Evolutionary conservation across 2,888 invertebrate genomes (phyloP).

Genomic region (Patella caerulea): DNA sequence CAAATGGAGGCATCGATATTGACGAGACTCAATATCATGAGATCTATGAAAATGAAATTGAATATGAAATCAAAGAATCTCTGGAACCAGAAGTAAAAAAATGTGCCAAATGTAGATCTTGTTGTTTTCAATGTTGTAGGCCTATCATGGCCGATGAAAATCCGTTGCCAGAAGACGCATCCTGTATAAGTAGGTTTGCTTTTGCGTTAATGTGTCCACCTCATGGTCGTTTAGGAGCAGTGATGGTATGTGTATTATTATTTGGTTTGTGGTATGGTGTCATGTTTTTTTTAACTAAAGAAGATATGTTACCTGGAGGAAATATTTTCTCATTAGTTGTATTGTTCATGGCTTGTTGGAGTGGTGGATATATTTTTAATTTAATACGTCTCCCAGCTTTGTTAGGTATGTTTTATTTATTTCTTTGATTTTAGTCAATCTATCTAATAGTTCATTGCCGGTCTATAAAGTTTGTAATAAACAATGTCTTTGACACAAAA

Average conservation of each 20-base stretch:
- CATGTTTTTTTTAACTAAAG: constrained; percentile 53
- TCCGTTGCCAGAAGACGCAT: constrained; percentile 50
- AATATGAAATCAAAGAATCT: constrained; percentile 21
- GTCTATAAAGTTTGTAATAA: background rate
- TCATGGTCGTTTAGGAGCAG: constrained; percentile 72
- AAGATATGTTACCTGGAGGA: constrained; percentile 63
- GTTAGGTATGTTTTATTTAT: constrained; percentile 49
- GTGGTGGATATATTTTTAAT: constrained; percentile 59
- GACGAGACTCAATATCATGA: background rate
- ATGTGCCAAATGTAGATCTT: constrained; percentile 39
- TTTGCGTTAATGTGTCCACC: constrained; percentile 66
- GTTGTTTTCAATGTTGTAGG: constrained; percentile 39
- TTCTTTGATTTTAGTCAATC: background rate
- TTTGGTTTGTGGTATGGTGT: constrained; percentile 51
- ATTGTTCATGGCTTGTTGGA: constrained; percentile 59
- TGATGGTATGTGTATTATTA: constrained; percentile 50
- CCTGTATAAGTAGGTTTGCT: constrained; percentile 41
- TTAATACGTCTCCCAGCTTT: constrained; percentile 62
- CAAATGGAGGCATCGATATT: background rate
- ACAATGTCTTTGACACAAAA: too few relatives aligned
- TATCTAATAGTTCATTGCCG: background rate
- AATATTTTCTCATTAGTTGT: constrained; percentile 63
- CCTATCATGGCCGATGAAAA: constrained; percentile 53
- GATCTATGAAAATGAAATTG: constrained; percentile 15
- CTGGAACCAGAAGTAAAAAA: constrained; percentile 19